phyloP scores from a whole-genome alignment of 2,113 vertebrate genomes.

The Trinectes maculatus region DNA sequence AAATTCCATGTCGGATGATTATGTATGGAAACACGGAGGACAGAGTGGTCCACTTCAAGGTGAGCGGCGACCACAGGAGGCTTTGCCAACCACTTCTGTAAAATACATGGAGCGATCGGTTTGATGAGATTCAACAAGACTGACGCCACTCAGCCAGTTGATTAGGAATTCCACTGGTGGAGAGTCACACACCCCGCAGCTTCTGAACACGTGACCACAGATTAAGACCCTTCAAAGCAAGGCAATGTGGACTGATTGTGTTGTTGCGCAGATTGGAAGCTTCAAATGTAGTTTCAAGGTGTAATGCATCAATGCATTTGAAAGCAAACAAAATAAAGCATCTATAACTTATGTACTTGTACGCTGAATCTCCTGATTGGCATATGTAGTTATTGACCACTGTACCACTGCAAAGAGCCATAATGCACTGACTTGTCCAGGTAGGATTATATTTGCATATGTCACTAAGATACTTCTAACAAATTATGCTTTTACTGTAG shows the following conservation, averaged over 20 bases:
- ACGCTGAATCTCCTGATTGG: neutral
- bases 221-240: constrained; percentile 56
- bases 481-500: neutral
- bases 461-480: neutral
- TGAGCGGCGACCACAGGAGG: constrained; percentile 60
- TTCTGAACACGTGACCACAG: constrained; percentile 57
- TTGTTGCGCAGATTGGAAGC: constrained; percentile 45
- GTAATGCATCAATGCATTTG: constrained; percentile 12
- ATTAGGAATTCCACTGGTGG: constrained; percentile 49
- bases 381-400: neutral
- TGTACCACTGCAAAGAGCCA: constrained; percentile 7
- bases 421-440: no score
- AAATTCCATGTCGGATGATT: constrained; percentile 68
- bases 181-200: constrained; percentile 45
- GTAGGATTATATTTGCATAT: neutral
- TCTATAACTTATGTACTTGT: neutral
- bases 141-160: constrained; percentile 46
- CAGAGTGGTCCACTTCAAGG: constrained; percentile 60
- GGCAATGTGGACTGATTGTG: constrained; percentile 46
- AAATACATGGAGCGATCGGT: constrained; percentile 47
- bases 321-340: constrained; percentile 34
- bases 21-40: constrained; percentile 52
- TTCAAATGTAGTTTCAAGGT: constrained; percentile 36
- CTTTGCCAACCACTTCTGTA: constrained; percentile 48
- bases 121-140: constrained; percentile 58